phyloP scores from a whole-genome alignment of 2,888 invertebrate genomes.

The Drosophila infuscata region DNA sequence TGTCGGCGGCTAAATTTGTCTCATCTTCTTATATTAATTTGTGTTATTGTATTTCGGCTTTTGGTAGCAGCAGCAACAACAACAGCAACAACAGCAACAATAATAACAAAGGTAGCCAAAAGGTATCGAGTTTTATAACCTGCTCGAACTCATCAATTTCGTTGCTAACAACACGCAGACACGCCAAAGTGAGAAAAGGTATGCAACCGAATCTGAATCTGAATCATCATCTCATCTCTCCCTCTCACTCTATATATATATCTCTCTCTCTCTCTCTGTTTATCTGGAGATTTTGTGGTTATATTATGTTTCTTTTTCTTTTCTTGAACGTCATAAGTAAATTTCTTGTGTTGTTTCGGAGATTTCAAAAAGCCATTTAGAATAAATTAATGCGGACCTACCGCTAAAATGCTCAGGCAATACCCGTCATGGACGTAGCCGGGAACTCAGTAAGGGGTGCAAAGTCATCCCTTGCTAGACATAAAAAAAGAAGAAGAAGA shows the following conservation, averaged over 20 bases:
- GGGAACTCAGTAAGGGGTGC: background rate
- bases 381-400: constrained; percentile 79
- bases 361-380: constrained; percentile 81
- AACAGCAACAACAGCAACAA: constrained; percentile 43
- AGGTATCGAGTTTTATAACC: constrained; percentile 80
- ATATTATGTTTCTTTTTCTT: constrained; percentile 13
- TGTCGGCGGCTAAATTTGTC: constrained; percentile 81
- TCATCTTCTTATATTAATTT: constrained; percentile 81
- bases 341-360: constrained; percentile 68
- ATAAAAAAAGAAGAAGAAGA: background rate
- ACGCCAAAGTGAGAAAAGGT: constrained; percentile 78
- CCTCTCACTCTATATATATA: background rate
- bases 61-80: constrained; percentile 49
- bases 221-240: constrained; percentile 64
- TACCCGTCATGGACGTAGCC: constrained; percentile 3
- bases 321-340: constrained; percentile 69
- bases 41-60: constrained; percentile 77
- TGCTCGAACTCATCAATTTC: constrained; percentile 82
- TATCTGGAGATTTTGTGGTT: constrained; percentile 35
- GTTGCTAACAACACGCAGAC: constrained; percentile 80
- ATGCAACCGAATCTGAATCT: constrained; percentile 55
- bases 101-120: constrained; percentile 71
- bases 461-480: background rate
- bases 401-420: constrained; percentile 71
- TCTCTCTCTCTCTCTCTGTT: background rate